These are phyloP conservation scores for Brienomyrus longianalis DNA, from an alignment of 2,113 vertebrate species.

Conservation along the genomic window DNA sequence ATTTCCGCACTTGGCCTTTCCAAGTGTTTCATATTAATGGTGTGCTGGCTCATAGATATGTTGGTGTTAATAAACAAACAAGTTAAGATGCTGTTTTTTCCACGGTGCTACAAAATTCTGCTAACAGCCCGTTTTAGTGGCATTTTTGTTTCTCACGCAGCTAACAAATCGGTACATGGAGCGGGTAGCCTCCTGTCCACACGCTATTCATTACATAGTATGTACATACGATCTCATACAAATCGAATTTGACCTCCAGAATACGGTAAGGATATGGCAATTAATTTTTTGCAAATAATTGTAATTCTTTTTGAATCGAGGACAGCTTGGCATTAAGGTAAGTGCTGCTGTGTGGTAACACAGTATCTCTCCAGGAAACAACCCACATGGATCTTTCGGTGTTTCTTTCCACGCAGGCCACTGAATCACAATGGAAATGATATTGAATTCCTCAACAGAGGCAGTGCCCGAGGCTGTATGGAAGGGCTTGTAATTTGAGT, in stretches of 20 bases:
- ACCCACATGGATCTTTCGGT: background rate
- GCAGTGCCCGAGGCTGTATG: conserved; percentile 34
- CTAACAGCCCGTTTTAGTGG: background rate
- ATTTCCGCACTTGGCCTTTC: background rate
- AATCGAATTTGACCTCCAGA: background rate
- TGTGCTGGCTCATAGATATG: background rate
- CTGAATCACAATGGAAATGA: conserved; percentile 32
- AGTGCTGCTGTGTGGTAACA: background rate
- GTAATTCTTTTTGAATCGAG: background rate
- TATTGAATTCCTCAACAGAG: conserved; percentile 33
- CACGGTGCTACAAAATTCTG: background rate
- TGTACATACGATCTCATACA: background rate
- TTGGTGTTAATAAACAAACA: conserved; percentile 13
- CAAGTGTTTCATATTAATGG: background rate
- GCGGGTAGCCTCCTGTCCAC: background rate
- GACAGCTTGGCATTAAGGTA: background rate
- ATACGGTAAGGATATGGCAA: background rate
- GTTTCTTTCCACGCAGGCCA: conserved; percentile 19
- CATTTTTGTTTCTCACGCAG: background rate
- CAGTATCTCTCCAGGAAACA: background rate
- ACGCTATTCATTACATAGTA: background rate
- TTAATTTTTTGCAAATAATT: background rate
- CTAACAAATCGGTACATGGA: background rate
- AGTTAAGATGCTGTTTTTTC: conserved; percentile 3
- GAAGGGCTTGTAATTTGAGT: conserved; percentile 39